A percentile compares a stretch with the other conserved stretches of the same genome.
Evolutionary conservation across 2,888 invertebrate species (phyloP).

Genomic region (Melinopterus prodromus): DNA sequence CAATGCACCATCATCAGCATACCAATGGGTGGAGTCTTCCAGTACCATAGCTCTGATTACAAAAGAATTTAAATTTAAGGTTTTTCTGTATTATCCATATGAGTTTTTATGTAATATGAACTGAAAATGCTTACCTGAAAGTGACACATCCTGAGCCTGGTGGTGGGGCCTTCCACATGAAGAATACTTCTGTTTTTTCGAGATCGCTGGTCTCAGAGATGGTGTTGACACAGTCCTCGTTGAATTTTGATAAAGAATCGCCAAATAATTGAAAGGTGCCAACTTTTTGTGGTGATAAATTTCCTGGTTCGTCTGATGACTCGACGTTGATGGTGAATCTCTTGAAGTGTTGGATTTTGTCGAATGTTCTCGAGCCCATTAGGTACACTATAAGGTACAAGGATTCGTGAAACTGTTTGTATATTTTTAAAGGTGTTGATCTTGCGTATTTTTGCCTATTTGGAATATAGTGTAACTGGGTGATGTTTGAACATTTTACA

Average conservation of each 20-base stretch:
- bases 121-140: slow-evolving; percentile 69
- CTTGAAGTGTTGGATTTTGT: slow-evolving; percentile 77
- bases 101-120: background rate
- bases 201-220: slow-evolving; percentile 81
- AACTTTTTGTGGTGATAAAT: slow-evolving; percentile 65
- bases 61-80: background rate
- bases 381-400: slow-evolving; percentile 66
- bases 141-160: slow-evolving; percentile 86
- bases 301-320: slow-evolving; percentile 62
- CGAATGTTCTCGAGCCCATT: slow-evolving; percentile 72
- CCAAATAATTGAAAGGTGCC: slow-evolving; percentile 77
- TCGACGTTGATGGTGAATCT: slow-evolving; percentile 82
- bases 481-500: too few species aligned
- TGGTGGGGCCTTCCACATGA: slow-evolving; percentile 91
- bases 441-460: too few species aligned
- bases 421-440: too few species aligned
- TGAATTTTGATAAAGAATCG: slow-evolving; percentile 72
- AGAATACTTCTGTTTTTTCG: slow-evolving; percentile 84
- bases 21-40: slow-evolving; percentile 84
- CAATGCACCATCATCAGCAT: slow-evolving; percentile 86
- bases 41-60: slow-evolving; percentile 80
- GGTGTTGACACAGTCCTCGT: slow-evolving; percentile 85
- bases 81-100: background rate
- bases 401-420: background rate
- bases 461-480: background rate